phyloP scores from a whole-genome alignment of 1,140 invertebrate genomes.

The Heliothis subflexa region DNA sequence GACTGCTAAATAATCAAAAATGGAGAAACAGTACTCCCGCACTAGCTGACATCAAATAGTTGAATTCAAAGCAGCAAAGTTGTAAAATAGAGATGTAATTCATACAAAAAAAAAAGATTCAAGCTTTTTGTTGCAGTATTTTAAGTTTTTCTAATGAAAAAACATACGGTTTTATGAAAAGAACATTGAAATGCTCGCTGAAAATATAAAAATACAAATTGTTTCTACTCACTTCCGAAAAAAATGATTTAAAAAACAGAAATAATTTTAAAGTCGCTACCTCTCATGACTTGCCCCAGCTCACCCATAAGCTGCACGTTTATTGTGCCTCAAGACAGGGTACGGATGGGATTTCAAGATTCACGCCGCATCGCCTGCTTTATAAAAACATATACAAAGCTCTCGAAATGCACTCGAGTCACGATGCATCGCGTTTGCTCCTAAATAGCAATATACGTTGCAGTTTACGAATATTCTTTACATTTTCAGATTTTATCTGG shows the following conservation, averaged over 20 bases:
- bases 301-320: slow-evolving; percentile 41
- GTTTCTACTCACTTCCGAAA: too few relatives aligned
- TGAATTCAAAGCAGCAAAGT: too few relatives aligned
- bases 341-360: slow-evolving; percentile 44
- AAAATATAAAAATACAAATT: background rate
- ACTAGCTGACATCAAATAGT: too few relatives aligned
- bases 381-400: slow-evolving; percentile 24
- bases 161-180: too few relatives aligned
- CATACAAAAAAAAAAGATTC: too few relatives aligned
- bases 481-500: too few relatives aligned
- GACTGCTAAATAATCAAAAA: too few relatives aligned
- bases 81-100: too few relatives aligned
- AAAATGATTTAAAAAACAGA: too few relatives aligned
- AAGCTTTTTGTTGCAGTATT: too few relatives aligned
- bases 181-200: background rate
- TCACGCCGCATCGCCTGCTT: slow-evolving; percentile 31
- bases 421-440: slow-evolving; percentile 14
- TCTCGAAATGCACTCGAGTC: slow-evolving; percentile 4
- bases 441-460: background rate
- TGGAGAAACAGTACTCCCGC: too few relatives aligned
- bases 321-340: slow-evolving; percentile 45
- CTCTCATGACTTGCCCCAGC: background rate
- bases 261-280: background rate
- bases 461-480: background rate
- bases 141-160: too few relatives aligned